Evolutionary conservation across 2,888 invertebrate genomes (phyloP).

Genomic region (Orthonychiurus folsomi): DNA sequence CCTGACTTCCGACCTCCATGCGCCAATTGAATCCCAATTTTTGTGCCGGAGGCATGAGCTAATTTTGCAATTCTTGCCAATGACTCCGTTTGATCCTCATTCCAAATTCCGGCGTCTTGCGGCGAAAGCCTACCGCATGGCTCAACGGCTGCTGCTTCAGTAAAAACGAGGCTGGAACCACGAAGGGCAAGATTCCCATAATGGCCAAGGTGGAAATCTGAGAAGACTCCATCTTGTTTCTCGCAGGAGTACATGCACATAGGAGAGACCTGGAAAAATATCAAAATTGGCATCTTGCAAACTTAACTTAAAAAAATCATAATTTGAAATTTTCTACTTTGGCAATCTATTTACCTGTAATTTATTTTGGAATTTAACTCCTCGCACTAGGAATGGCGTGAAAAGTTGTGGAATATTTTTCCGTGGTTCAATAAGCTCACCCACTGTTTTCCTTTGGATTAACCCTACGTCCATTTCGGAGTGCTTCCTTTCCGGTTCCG

Average conservation of each 20-base stretch:
- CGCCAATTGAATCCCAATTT: slow-evolving; percentile 15
- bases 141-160: slow-evolving; percentile 14
- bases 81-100: slow-evolving; percentile 7
- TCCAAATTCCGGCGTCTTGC: slow-evolving; percentile 15
- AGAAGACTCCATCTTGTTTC: slow-evolving; percentile 16
- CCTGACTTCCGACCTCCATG: slow-evolving; percentile 19
- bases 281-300: neutral
- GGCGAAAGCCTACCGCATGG: slow-evolving; percentile 15
- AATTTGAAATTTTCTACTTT: no score
- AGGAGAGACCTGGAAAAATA: slow-evolving; percentile 7
- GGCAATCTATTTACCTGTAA: neutral
- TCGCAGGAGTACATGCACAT: slow-evolving; percentile 19
- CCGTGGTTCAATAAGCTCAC: neutral
- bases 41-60: slow-evolving; percentile 6
- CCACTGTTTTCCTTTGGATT: slow-evolving; percentile 4
- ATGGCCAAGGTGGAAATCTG: slow-evolving; percentile 17
- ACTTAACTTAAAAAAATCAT: neutral
- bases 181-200: slow-evolving; percentile 15
- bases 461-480: slow-evolving; percentile 1
- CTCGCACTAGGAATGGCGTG: neutral
- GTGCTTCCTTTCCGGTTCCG: no score
- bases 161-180: slow-evolving; percentile 11
- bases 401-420: slow-evolving; percentile 3
- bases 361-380: neutral
- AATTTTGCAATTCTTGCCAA: slow-evolving; percentile 6